A percentile compares a stretch with the other conserved stretches of the same genome.
Conservation (phyloP, 2,888 invertebrate genomes). For the Allacma fusca region DNA sequence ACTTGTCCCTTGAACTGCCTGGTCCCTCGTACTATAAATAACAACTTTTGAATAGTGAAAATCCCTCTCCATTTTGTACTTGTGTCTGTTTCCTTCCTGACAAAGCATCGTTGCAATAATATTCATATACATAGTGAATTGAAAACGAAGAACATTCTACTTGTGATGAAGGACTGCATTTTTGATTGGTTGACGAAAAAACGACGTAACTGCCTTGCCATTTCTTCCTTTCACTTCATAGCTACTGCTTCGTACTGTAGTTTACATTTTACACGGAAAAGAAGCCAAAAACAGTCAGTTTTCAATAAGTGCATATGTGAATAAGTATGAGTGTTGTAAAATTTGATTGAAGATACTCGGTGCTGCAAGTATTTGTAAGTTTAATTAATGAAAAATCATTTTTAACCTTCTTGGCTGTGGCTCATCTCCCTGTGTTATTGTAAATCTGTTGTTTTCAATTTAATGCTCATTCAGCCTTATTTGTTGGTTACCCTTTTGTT, state of each 20-base stretch:
- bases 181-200: conserved; percentile 16
- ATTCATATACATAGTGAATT: not conserved
- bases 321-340: conserved; percentile 8
- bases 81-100: conserved; percentile 6
- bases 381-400: not conserved
- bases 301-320: conserved; percentile 7
- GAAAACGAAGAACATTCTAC: conserved; percentile 11
- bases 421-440: conserved; percentile 1
- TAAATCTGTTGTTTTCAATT: not conserved
- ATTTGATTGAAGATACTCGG: conserved; percentile 24
- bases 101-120: conserved; percentile 18
- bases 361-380: conserved; percentile 34
- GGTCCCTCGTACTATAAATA: not conserved
- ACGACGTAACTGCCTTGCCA: conserved; percentile 6
- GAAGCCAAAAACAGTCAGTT: conserved; percentile 17
- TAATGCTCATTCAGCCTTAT: not conserved
- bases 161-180: conserved; percentile 18
- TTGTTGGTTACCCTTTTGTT: conserved; percentile 7
- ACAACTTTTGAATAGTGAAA: not conserved
- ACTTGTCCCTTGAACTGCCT: not conserved
- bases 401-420: conserved; percentile 1
- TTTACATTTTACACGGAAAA: conserved; percentile 1
- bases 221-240: conserved; percentile 16
- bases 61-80: conserved; percentile 18
- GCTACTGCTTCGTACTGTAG: not conserved